Conservation (phyloP, 2,797 vertebrate genomes). For the Hylomyscus alleni region DNA sequence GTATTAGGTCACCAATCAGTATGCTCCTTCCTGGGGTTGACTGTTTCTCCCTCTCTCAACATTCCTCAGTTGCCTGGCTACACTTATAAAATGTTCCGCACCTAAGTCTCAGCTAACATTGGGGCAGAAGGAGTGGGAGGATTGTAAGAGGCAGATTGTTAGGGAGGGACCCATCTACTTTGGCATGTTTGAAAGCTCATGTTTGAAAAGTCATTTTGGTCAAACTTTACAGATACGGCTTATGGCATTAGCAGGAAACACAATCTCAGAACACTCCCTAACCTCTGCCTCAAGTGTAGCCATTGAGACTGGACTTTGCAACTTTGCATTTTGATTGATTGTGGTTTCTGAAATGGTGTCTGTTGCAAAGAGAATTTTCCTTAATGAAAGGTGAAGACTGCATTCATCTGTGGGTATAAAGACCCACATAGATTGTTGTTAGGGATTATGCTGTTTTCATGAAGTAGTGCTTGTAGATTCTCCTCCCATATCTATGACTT, state of each 20-base stretch:
- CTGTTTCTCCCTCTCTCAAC: neutral
- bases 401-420: neutral
- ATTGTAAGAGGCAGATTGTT: too few relatives aligned
- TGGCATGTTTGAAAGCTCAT: neutral
- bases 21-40: neutral
- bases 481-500: neutral
- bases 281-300: too few relatives aligned
- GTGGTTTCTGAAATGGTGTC: neutral
- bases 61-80: neutral
- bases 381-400: neutral
- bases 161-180: neutral
- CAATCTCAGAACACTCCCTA: neutral
- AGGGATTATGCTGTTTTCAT: neutral
- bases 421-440: neutral
- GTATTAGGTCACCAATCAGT: neutral
- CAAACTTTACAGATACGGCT: neutral
- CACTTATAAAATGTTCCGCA: too few relatives aligned
- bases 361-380: neutral
- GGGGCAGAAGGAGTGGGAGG: too few relatives aligned
- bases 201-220: neutral
- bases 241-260: neutral
- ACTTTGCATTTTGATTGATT: neutral
- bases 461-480: neutral
- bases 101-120: too few relatives aligned
- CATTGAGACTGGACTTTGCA: neutral